A percentile compares a stretch with the other conserved stretches of the same genome.
Conservation (phyloP, 35 echinoderm and acorn worm genomes). For the Stichopus chloronotus region DNA sequence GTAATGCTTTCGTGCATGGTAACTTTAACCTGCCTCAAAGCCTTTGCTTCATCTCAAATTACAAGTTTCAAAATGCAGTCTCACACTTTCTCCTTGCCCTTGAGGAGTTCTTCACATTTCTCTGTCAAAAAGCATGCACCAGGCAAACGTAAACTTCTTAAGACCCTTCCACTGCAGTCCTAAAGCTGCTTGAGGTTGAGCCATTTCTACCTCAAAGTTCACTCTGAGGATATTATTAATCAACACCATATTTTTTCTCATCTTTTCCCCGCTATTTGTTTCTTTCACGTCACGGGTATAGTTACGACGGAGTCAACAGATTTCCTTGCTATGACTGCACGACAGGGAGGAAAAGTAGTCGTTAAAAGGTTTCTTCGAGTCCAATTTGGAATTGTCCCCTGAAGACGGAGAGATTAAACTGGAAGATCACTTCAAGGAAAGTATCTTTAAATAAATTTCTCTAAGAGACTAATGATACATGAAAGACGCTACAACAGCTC, state of each 20-base stretch:
- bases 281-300: too few relatives aligned
- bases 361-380: neutral
- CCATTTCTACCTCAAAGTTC: too few relatives aligned
- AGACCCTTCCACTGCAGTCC: too few relatives aligned
- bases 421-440: neutral
- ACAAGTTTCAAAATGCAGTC: neutral
- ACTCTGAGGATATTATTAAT: too few relatives aligned
- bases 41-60: neutral
- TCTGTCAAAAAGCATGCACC: neutral
- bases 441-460: neutral
- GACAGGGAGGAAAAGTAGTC: neutral
- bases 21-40: neutral
- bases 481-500: too few relatives aligned
- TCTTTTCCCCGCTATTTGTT: too few relatives aligned
- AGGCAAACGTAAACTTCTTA: neutral
- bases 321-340: neutral
- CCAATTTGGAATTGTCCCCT: neutral
- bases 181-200: too few relatives aligned
- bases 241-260: too few relatives aligned
- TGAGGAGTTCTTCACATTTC: neutral
- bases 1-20: neutral
- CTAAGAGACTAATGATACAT: neutral
- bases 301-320: too few relatives aligned
- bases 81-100: slow-evolving; percentile 10
- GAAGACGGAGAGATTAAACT: neutral